phyloP scores from a whole-genome alignment of 2,797 vertebrate species.

The Enteromius paludinosus region DNA sequence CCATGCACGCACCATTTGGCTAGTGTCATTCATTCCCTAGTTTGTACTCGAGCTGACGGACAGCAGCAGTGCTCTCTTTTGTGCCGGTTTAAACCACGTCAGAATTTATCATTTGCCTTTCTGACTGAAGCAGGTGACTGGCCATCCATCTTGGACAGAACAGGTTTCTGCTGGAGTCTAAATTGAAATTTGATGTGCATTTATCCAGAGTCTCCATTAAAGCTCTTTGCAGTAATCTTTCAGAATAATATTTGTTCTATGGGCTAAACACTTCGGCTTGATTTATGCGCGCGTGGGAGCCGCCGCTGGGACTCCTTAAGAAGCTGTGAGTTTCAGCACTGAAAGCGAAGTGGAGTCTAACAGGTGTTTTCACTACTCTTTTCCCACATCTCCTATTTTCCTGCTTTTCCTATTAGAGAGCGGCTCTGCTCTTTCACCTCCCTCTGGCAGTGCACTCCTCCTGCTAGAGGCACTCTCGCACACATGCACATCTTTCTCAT shows the following conservation, averaged over 20 bases:
- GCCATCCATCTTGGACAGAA: conserved; percentile 36
- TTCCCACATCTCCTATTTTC: conserved; percentile 51
- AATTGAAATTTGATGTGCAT: conserved; percentile 54
- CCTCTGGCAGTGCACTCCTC: conserved; percentile 28
- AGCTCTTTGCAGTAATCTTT: conserved; percentile 54
- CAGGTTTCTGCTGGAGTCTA: conserved; percentile 19
- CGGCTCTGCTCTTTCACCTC: conserved; percentile 51
- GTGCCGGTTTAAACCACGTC: not conserved
- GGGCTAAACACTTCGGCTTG: conserved; percentile 55
- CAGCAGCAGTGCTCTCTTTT: not conserved
- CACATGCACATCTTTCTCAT: conserved; percentile 32
- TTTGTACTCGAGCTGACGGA: not conserved
- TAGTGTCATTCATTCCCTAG: conserved; percentile 27
- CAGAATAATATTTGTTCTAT: conserved; percentile 61
- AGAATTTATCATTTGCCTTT: conserved; percentile 33
- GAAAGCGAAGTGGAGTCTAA: conserved; percentile 55
- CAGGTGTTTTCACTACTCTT: conserved; percentile 61
- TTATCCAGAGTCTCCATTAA: conserved; percentile 49
- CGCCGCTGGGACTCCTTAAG: conserved; percentile 33
- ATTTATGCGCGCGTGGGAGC: conserved; percentile 50
- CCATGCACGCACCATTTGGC: conserved; percentile 32
- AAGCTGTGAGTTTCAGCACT: conserved; percentile 59
- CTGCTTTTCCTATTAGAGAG: conserved; percentile 55
- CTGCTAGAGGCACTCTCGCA: conserved; percentile 18
- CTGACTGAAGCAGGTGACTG: conserved; percentile 28